phyloP scores from a whole-genome alignment of 23 tunicate species.

The Ascidia mentula region DNA sequence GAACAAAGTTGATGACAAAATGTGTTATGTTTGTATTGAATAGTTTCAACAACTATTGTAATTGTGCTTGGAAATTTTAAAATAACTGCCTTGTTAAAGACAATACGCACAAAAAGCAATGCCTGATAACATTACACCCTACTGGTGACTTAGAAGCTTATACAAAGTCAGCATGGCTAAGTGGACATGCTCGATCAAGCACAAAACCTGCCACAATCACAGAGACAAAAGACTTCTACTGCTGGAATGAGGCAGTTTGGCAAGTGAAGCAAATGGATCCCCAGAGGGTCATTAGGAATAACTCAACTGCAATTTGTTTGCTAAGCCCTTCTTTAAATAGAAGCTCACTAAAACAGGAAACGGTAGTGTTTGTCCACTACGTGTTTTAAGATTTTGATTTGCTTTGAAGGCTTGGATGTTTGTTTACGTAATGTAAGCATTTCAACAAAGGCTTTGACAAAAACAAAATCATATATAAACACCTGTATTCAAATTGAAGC shows the following conservation, averaged over 20 bases:
- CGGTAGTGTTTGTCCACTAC: not conserved
- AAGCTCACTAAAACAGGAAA: not conserved
- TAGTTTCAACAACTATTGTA: no score
- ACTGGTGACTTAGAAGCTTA: not conserved
- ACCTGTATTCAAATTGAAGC: slow-evolving; percentile 48
- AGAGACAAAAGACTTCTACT: not conserved
- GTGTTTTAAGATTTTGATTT: not conserved
- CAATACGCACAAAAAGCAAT: no score
- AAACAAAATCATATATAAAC: not conserved
- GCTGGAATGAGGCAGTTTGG: not conserved
- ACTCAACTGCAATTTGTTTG: not conserved
- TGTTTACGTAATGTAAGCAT: not conserved
- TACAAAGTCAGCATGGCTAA: slow-evolving; percentile 6
- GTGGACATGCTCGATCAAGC: slow-evolving; percentile 9
- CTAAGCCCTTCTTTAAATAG: not conserved
- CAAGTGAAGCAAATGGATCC: not conserved
- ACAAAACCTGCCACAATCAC: not conserved
- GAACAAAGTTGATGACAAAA: no score
- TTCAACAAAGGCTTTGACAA: not conserved
- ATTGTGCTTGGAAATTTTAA: no score
- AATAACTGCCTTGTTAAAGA: no score
- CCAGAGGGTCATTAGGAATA: not conserved
- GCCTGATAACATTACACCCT: no score
- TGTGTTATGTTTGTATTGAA: no score
- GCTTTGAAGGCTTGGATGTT: not conserved